These are phyloP conservation scores for Chloroclysta siterata DNA, from an alignment of 2,888 invertebrate species.

Conservation along the genomic window DNA sequence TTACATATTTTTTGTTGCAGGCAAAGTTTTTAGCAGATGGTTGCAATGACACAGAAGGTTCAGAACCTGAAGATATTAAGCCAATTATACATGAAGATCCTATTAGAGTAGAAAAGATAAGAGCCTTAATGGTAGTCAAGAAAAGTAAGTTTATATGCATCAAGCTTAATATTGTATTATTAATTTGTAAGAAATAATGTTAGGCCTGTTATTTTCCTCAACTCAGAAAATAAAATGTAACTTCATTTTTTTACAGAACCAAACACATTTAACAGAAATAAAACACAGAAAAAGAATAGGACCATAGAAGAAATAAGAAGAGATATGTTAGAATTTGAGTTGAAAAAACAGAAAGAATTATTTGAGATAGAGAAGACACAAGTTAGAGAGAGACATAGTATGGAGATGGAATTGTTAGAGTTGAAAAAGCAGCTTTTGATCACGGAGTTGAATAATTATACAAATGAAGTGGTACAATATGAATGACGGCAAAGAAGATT, in stretches of 20 bases:
- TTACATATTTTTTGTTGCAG: conserved; percentile 1
- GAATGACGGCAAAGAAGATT: too few species aligned
- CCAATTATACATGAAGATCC: conserved; percentile 3
- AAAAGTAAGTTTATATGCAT: conserved; percentile 1
- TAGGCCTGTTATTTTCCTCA: too few species aligned
- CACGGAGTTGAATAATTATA: conserved; percentile 50
- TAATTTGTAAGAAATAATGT: too few species aligned
- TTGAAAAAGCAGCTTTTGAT: conserved; percentile 43
- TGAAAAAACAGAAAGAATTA: conserved; percentile 45
- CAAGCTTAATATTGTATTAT: neutral
- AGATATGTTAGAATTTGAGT: conserved; percentile 46
- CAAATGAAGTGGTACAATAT: neutral
- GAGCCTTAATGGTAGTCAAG: neutral
- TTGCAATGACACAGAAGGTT: conserved; percentile 6
- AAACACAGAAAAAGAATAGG: conserved; percentile 32
- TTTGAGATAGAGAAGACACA: conserved; percentile 48
- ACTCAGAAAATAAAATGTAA: neutral
- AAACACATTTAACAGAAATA: neutral
- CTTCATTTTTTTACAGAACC: neutral
- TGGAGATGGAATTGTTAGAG: conserved; percentile 46
- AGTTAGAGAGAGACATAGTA: conserved; percentile 42
- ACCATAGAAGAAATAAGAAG: conserved; percentile 39
- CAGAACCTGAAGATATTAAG: conserved; percentile 40
- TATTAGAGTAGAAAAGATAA: conserved; percentile 1
- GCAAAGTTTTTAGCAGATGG: conserved; percentile 1